Percentiles rank a stretch among this genome's conserved stretches.
phyloP scores from a whole-genome alignment of 2,888 invertebrate genomes.

The Troides oblongomaculatus region DNA sequence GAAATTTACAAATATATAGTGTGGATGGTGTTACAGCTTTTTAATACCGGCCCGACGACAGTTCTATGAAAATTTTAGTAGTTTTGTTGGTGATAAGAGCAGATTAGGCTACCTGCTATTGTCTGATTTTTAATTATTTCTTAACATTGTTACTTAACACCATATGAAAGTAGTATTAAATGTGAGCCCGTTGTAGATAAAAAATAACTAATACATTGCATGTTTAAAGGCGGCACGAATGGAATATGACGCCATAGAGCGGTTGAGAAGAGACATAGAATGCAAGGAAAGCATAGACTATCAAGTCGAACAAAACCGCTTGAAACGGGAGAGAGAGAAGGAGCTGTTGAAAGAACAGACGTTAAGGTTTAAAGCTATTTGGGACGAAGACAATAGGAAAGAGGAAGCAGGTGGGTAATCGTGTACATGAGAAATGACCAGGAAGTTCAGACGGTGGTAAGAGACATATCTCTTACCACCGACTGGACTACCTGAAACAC shows the following conservation, averaged over 20 bases:
- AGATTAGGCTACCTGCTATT: too few species aligned
- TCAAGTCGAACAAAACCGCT: constrained; percentile 48
- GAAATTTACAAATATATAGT: background rate
- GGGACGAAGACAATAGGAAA: constrained; percentile 54
- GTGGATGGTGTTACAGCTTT: too few species aligned
- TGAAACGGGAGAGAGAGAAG: constrained; percentile 50
- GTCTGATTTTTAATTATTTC: too few species aligned
- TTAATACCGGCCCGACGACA: too few species aligned
- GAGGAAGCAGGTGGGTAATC: constrained; percentile 56
- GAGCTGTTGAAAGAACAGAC: constrained; percentile 57
- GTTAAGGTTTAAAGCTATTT: constrained; percentile 47
- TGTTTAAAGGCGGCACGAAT: constrained; percentile 72
- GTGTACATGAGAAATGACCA: background rate
- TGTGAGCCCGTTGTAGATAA: background rate
- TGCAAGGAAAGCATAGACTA: constrained; percentile 50
- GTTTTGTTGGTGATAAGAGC: too few species aligned
- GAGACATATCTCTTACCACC: too few species aligned
- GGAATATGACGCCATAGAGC: constrained; percentile 71
- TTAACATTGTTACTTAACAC: too few species aligned
- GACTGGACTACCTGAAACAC: too few species aligned
- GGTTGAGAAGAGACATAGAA: constrained; percentile 56
- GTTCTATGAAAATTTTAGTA: too few species aligned
- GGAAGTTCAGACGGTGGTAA: background rate
- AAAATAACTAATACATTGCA: background rate
- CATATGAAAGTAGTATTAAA: too few species aligned